Base-by-base conservation (phyloP, 2,797 vertebrate genomes). In the Trachurus trachurus region DNA sequence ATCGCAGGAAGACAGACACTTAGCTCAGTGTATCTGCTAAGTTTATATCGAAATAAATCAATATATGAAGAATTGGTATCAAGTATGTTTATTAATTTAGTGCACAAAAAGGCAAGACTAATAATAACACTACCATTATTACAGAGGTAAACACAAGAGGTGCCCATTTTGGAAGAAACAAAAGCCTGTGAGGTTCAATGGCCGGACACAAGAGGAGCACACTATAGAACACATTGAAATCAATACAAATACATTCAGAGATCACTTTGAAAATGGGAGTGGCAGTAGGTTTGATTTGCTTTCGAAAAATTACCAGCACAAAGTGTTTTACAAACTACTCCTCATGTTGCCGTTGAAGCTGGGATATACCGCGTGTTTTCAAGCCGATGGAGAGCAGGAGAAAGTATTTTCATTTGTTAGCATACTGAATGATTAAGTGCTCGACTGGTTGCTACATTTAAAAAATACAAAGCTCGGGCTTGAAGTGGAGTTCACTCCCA, bases 71-170 rank as follows among this genome's bases (percentile, higher is more conserved):
- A 42, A n/a, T 10, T 80, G 65, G 56, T 87, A 86, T 86, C 68
- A 87, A 90, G 82, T 85, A 76, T 80, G 60, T 92, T 94, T 93
- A 93, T 91, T 93, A 56, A 88, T 83, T 86, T 39, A 87, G 81
- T 88, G 85, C 93, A 94, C 92, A 93, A 91, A 94, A 94, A 92
- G 78, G 86, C 75, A 71, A 87, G 82, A 94, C 87, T 87, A 94
- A 80, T 87, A 94, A 80, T 26, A 26, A 26, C 83, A 90, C 87
- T 85, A 92, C 82, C 49, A 87, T 78, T 6, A 49, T 62, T 83
- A 91, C 89, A 87, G 85, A 87, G 80, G 72, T 82, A 69, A 92
- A 91, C 88, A 90, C 83, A 82, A 84, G 74, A 77, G 76, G 84
- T 73, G 78, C 45, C 66, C 45, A 49, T 56, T 87, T 66, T 31